Evolutionary conservation across 2,113 vertebrate species (phyloP), one percentile per base, ranked within the genome.

Genomic region (Balaeniceps rex): DNA sequence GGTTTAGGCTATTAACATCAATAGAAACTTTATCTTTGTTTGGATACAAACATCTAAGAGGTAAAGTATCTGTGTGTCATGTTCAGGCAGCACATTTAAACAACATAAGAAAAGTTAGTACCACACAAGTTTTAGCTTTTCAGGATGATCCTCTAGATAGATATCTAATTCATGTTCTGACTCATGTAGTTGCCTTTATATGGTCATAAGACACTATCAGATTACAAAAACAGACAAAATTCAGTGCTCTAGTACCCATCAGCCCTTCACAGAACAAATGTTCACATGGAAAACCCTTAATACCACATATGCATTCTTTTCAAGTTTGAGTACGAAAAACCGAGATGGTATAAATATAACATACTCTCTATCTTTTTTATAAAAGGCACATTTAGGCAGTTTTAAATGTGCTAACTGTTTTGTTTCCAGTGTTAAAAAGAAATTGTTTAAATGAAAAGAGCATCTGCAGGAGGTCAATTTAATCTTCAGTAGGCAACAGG

Each of bases 361-460:
- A 46, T 9, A 57, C 33, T 70, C 70, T 54, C 26, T 42, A 47
- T 26, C 49, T 88, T 58, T 77, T 54, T 74, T 84, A 79, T 4
- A 91, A 92, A 97, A 95, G 94, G 95, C 93, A 95, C 92, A 87
- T 81, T 96, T 89, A 93, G 94, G 77, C 66, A 7, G 5, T 64
- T 87, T 81, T 33, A 85, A 91, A 96, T 90, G 78, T 75, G 89
- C 89, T 94, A 58, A 51, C 60, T 31, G n/a, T 55, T 95, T 72
- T 81, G 58, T 83, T 96, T 90, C 78, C 93, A 65, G 38, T 81
- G 87, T 82, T 86, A 90, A 90, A 87, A 87, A 69, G 12, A 22
- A 64, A n/a, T 14, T 3, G 16, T 71, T 86, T 78, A 63, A 74
- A 79, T n/a, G 18, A 78, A 86, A 91, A 69, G 38, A 88, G 54